A percentile compares a stretch with the other conserved stretches of the same genome.
These are phyloP conservation scores for Scolopax mira DNA, from an alignment of 2,113 vertebrate genomes.

Conservation along the genomic window DNA sequence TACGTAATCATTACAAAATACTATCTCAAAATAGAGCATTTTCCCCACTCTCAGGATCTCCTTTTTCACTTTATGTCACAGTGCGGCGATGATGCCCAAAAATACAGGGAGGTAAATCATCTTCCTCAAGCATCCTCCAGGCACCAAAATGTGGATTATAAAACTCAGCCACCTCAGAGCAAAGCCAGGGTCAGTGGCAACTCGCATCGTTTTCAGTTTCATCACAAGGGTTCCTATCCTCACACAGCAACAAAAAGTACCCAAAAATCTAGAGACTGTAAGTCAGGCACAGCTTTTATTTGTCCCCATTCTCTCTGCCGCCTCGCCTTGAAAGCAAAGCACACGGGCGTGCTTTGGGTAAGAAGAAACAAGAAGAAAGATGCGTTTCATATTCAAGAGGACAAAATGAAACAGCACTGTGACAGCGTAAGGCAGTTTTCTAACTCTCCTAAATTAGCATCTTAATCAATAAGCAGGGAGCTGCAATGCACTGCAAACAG, in stretches of 20 bases:
- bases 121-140: neutral
- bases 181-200: neutral
- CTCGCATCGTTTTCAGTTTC: neutral
- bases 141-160: neutral
- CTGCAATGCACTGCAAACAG: constrained; percentile 27
- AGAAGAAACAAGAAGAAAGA: neutral
- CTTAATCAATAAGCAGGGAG: constrained; percentile 36
- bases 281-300: neutral
- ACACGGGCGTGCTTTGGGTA: neutral
- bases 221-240: neutral
- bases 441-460: constrained; percentile 47
- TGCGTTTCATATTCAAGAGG: neutral
- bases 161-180: neutral
- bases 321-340: neutral
- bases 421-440: constrained; percentile 29
- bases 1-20: neutral
- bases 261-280: neutral
- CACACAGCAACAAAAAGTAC: neutral
- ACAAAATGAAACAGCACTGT: neutral
- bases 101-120: neutral
- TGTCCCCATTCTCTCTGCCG: neutral
- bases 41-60: neutral
- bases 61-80: neutral
- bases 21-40: neutral
- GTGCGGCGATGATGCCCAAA: neutral